phyloP scores from a whole-genome alignment of 2,888 invertebrate genomes.

The Frankliniella fusca region DNA sequence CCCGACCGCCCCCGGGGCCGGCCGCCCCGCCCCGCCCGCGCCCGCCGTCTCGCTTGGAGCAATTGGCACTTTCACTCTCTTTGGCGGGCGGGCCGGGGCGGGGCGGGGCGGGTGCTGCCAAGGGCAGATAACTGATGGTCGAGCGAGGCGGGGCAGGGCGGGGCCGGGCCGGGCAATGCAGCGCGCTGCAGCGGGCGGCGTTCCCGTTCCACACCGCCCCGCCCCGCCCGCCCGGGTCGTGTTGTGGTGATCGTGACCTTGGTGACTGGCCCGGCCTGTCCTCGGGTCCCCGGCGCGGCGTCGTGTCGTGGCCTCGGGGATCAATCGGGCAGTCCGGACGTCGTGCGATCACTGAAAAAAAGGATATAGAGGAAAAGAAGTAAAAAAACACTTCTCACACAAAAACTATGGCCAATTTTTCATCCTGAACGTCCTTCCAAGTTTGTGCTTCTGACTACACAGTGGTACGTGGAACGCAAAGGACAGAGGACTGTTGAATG shows the following conservation, averaged over 20 bases:
- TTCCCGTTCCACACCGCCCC: neutral
- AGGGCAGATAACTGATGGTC: neutral
- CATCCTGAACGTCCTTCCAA: no score
- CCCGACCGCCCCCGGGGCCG: neutral
- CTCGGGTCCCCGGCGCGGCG: neutral
- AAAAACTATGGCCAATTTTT: no score
- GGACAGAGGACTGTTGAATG: no score
- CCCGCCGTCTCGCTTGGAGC: neutral
- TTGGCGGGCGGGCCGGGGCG: neutral
- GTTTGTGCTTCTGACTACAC: no score
- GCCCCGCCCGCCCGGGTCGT: neutral
- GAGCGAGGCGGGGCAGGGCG: neutral
- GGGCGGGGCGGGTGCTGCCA: neutral
- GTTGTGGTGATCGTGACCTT: neutral
- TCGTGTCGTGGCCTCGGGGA: neutral
- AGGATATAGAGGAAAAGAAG: no score
- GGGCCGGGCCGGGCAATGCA: neutral
- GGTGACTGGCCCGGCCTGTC: neutral
- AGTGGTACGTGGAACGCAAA: no score
- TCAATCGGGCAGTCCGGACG: no score
- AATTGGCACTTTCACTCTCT: constrained; percentile 21
- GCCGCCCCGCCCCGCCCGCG: neutral
- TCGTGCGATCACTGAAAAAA: no score
- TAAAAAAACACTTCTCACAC: no score
- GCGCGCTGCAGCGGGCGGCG: neutral